Conservation (phyloP, 2,113 vertebrate species). For the Indicator indicator region DNA sequence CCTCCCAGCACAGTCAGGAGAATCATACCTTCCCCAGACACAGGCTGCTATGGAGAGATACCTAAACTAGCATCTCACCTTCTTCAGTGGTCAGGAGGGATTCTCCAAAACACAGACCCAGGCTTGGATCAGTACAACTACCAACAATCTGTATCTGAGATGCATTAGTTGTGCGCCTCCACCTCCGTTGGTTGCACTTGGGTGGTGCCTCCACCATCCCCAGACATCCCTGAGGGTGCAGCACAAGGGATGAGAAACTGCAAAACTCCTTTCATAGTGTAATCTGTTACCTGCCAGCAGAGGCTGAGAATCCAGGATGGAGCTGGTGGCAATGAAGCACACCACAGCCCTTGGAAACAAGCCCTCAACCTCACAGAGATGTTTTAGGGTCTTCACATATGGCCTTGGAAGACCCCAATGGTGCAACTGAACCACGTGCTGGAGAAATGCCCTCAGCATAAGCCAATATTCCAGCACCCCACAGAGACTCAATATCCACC, state of each 20-base stretch:
- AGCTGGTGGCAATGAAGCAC: neutral
- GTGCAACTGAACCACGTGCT: accelerated
- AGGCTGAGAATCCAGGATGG: neutral
- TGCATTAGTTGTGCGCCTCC: accelerated
- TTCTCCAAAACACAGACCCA: neutral
- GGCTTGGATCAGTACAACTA: neutral
- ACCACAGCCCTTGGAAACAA: neutral
- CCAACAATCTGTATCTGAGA: neutral
- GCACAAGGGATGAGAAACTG: neutral
- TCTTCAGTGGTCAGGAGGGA: neutral
- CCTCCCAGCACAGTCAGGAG: neutral
- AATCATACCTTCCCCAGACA: neutral
- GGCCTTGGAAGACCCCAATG: neutral
- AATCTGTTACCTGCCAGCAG: neutral
- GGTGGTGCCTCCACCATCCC: neutral
- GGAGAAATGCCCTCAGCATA: neutral
- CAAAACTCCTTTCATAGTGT: neutral
- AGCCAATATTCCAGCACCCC: neutral
- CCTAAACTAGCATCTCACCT: neutral
- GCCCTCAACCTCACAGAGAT: neutral
- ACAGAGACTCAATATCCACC: neutral
- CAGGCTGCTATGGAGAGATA: accelerated
- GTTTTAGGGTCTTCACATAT: neutral
- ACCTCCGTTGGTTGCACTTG: neutral
- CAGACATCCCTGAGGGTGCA: neutral